Evolutionary conservation across 2,113 vertebrate species (phyloP), one percentile per base, ranked within the genome.

Genomic region (Lethenteron reissneri): DNA sequence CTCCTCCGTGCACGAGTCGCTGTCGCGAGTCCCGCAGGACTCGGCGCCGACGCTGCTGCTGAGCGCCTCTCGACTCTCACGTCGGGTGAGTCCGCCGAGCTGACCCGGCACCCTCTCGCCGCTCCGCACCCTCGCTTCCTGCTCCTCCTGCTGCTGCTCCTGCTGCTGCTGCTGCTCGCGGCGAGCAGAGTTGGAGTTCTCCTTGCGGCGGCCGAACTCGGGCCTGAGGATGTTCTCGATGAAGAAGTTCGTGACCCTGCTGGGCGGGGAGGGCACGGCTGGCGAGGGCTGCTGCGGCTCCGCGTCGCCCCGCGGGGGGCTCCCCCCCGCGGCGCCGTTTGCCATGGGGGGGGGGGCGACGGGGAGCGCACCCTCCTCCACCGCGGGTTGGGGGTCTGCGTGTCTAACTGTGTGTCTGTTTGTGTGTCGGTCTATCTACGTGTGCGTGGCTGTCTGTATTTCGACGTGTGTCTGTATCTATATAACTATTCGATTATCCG

Each of bases 191-290:
- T 41, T 41, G 41, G 41, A 41, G 41, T 41, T 56, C 70, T 90
- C 90, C 76, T 90, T 90, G 76, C 84, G 85, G 73, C 85, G 82
- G 17, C 90, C 89, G 76, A 95, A 95, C 79, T 95, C 89, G 56
- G 90, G 90, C 75, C 88, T 83, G 71, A 92, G 78, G 80, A 95
- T 95, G 81, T 95, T 90, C 80, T 92, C 89, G 79, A 95, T 95
- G 82, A 95, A 95, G 79, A 95, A 95, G 85, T 95, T 95, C 78
- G 90, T 95, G 81, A 95, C 81, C 76, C 90, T 83, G 77, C 89
- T 89, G 25, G 86, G 86, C 74, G 83, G 87, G 79, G 81, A 84
- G 77, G 79, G 64, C 25, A 25, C 9, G 10, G n/a, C n/a, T 17
- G 64, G 64, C n/a, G 64, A 25, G 25, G 64, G 25, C n/a, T 17